Evolutionary conservation across 2,888 invertebrate species (phyloP), one percentile per base, ranked within the genome.

Genomic region (Oegoconia quadripuncta): DNA sequence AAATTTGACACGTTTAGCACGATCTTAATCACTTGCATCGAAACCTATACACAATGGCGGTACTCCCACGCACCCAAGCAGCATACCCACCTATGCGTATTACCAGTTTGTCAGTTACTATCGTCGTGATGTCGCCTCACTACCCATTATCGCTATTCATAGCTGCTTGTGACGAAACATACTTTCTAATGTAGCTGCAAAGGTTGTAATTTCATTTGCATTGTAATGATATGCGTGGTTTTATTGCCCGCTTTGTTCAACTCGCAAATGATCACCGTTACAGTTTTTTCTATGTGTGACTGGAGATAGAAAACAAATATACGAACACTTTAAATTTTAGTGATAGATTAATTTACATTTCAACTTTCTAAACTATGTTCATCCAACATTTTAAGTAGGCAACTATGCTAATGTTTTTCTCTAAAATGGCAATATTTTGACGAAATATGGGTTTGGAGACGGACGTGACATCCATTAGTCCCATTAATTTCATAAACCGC

Each of bases 141-240:
- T 53, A 59, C 55, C 54, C 67, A 76, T 78, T 74, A 78, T 72
- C 55, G 59, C 64, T 64, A 71, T 73, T 74, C 75, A 76, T 74
- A 64, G 74, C 64, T 60, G 53, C 62, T 74, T 59, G 56, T 76
- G 75, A 74, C 65, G 74, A 76, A 74, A 77, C 68, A 52, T 59
- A 74, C 78, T 80, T 81, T 82, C 80, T 80, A 81, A 76, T 74
- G 71, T 66, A 63, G 57, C 53, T 60, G 68, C 68, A 73, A 72
- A 68, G 60, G 57, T 40, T 54, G 60, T 66, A 61, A 71, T 69
- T 71, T 71, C 59, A 71, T 71, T 69, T 67, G 59, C 51, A 48
- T 53, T 42, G 55, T 70, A 66, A 67, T 62, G 52, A 59, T 55
- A 60, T 53, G 51, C 49, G 49, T 39, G 39, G 47, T 55, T 59